phyloP scores from a whole-genome alignment of 2,888 invertebrate species.

The Eupithecia insigniata region DNA sequence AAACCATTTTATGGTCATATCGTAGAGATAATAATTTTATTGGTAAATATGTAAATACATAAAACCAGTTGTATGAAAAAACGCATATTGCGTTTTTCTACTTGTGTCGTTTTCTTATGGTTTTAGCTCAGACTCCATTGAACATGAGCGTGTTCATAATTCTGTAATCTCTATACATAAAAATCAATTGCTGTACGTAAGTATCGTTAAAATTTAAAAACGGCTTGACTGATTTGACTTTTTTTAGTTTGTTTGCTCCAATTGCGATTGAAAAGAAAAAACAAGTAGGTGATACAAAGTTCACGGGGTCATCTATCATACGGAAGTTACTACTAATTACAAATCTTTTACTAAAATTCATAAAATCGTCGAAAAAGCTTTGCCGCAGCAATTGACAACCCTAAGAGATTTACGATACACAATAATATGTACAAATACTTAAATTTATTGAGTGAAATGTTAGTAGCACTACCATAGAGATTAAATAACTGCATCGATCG shows the following conservation, averaged over 20 bases:
- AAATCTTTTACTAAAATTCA: background rate
- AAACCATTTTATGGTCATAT: slow-evolving; percentile 31
- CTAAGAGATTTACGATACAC: background rate
- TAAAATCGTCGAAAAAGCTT: background rate
- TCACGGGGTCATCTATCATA: too few relatives aligned
- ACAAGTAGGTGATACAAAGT: too few relatives aligned
- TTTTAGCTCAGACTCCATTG: background rate
- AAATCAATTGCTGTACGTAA: too few relatives aligned
- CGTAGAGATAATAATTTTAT: slow-evolving; percentile 8
- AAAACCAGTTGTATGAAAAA: background rate
- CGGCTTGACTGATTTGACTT: too few relatives aligned
- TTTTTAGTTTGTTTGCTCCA: too few relatives aligned
- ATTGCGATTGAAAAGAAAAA: too few relatives aligned
- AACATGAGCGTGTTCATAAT: background rate
- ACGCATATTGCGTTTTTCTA: background rate
- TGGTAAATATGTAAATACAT: background rate
- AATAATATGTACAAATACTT: background rate
- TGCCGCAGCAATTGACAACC: background rate
- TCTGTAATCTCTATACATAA: too few relatives aligned
- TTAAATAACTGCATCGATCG: background rate
- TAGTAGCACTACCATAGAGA: background rate
- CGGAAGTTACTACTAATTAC: too few relatives aligned
- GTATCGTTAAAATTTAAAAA: too few relatives aligned
- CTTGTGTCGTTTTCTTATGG: background rate
- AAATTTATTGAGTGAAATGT: background rate